These are phyloP conservation scores for Phaetusa simplex DNA, from an alignment of 2,113 vertebrate genomes.

Conservation along the genomic window DNA sequence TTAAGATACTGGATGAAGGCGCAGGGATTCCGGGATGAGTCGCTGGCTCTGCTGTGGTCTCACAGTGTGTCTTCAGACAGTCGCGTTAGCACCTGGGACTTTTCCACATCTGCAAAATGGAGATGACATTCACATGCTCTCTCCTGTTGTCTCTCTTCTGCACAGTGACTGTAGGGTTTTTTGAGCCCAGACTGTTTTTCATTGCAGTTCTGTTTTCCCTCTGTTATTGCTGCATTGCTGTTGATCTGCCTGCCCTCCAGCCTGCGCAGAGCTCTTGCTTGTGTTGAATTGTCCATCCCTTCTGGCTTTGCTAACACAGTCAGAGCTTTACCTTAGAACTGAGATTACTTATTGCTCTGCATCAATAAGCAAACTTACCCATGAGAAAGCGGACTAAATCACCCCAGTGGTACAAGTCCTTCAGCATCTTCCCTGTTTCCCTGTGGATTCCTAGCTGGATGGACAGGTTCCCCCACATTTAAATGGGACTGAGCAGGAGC, in stretches of 20 bases:
- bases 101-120: neutral
- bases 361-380: neutral
- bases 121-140: neutral
- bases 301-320: neutral
- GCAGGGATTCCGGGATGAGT: neutral
- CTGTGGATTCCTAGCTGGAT: neutral
- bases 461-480: neutral
- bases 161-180: neutral
- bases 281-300: neutral
- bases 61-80: neutral
- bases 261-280: neutral
- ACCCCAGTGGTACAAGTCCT: neutral
- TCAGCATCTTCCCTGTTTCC: neutral
- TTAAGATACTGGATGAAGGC: neutral
- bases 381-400: neutral
- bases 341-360: neutral
- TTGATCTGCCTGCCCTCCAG: neutral
- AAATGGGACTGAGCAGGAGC: neutral
- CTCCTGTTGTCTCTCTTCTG: neutral
- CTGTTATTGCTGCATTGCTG: neutral
- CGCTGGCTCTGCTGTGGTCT: neutral
- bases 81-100: neutral
- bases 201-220: neutral
- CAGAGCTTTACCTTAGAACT: neutral
- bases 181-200: neutral